These are phyloP conservation scores for Malacoctenus gilli DNA, from an alignment of 2,797 vertebrate genomes.

Conservation along the genomic window DNA sequence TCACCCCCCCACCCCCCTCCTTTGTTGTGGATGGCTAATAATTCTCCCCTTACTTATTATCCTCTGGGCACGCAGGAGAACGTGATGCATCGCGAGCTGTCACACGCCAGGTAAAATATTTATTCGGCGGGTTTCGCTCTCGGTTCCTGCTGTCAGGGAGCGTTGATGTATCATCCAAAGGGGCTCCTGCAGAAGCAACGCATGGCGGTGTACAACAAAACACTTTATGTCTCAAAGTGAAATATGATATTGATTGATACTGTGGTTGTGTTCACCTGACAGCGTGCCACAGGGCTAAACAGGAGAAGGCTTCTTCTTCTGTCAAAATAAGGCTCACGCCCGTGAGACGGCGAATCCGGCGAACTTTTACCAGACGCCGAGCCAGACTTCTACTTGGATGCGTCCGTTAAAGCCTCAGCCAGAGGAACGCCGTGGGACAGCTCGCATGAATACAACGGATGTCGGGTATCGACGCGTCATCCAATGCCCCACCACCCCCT, in stretches of 20 bases:
- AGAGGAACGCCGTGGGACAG: neutral
- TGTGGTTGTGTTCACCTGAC: conserved; percentile 40
- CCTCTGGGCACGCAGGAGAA: conserved; percentile 35
- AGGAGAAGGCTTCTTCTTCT: conserved; percentile 31
- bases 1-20: conserved; percentile 21
- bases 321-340: conserved; percentile 26
- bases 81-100: conserved; percentile 53
- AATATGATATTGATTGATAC: conserved; percentile 67
- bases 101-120: conserved; percentile 57
- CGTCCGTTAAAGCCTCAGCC: conserved; percentile 4
- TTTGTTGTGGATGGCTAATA: conserved; percentile 41
- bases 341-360: conserved; percentile 2
- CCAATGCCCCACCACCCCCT: no score
- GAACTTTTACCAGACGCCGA: no score
- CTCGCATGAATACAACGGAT: conserved; percentile 1
- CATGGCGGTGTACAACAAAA: conserved; percentile 57
- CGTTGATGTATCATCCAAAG: conserved; percentile 58
- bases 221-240: conserved; percentile 57
- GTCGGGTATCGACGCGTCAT: conserved; percentile 8
- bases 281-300: conserved; percentile 35
- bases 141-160: conserved; percentile 46
- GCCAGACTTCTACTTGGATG: no score
- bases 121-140: conserved; percentile 59
- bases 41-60: conserved; percentile 56
- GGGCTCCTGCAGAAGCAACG: conserved; percentile 39